phyloP scores from a whole-genome alignment of 1,140 invertebrate species.

The Linepithema humile region DNA sequence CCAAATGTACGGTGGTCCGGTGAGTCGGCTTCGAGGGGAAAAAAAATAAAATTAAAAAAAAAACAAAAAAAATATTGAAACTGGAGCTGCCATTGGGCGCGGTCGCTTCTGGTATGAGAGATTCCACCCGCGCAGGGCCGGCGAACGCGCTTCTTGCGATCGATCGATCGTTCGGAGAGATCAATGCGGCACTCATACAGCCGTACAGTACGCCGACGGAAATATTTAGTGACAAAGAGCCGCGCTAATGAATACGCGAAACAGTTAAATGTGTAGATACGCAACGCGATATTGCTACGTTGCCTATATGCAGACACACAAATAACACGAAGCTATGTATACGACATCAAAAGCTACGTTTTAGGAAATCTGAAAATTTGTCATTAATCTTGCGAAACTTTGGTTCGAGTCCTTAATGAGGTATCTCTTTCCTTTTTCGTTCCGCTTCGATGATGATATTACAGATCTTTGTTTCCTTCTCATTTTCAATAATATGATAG shows the following conservation, averaged over 20 bases:
- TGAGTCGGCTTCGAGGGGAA: constrained; percentile 50
- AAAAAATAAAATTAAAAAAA: background rate
- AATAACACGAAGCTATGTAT: background rate
- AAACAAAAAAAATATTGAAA: constrained; percentile 70
- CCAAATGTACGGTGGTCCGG: constrained; percentile 57
- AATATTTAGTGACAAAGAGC: constrained; percentile 52
- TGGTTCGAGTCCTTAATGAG: background rate
- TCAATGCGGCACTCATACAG: background rate
- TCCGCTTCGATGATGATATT: too few relatives aligned
- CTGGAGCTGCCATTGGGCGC: constrained; percentile 74
- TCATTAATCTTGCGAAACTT: background rate
- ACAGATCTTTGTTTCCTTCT: background rate
- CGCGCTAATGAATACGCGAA: constrained; percentile 30
- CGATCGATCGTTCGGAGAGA: constrained; percentile 53
- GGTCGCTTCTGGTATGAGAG: constrained; percentile 73
- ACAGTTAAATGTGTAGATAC: constrained; percentile 21
- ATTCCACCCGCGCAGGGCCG: constrained; percentile 66
- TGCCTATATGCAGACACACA: background rate
- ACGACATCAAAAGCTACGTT: background rate
- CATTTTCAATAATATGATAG: background rate
- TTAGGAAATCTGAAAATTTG: background rate
- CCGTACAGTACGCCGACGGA: background rate
- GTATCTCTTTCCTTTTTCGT: background rate
- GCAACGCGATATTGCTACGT: background rate
- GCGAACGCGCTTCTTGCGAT: constrained; percentile 49